Base-by-base conservation (phyloP, 2,888 invertebrate genomes). In the Sinhomidia bicolor region DNA sequence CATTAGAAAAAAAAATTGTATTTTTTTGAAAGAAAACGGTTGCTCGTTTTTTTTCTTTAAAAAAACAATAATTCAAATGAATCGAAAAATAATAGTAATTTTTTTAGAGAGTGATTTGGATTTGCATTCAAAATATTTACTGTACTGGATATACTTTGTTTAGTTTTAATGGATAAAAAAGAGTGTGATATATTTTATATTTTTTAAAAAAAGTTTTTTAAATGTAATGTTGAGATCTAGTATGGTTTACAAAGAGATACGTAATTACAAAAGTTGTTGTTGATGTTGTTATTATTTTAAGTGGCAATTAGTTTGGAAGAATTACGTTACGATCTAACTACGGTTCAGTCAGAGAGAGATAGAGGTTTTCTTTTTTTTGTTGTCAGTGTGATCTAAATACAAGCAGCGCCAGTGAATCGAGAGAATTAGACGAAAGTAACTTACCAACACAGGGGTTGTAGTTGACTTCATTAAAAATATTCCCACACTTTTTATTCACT, bases 361-460 rank as follows among this genome's bases (percentile, higher is more conserved):
- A 71, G 51, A 71, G 54, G 51, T 78, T 78, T 29, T 76, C 20
- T n/a, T 36, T 36, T 68, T 23, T 32, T 71, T 74, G 51, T 78
- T 78, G 78, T 78, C 51, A 78, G 78, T 78, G 78, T 78, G 78
- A 78, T 54, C 41, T 51, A 76, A 29, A 78, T 78, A 51, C 51
- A 54, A 88, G 88, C 88, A 78, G 88, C 87, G 62, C 54, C 78
- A 65, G 76, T 88, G 78, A 82, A 17, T 60, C 51, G 14, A 51
- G 65, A 81, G 14, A 65, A 44, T n/a, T 29, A 84, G 36, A 44
- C 51, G 68, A 17, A 74, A 60, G 14, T 32, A 92, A 95, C 98
- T 97, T 95, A 98, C 98, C 97, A 94, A 98, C 96, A 94, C 98
- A 98, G 87, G 97, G 97, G 95, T 98, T 98, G 95, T 97, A 97